Evolutionary conservation across 2,888 invertebrate genomes (phyloP), one percentile per base, ranked within the genome.

Genomic region (Ophioninae sp.): DNA sequence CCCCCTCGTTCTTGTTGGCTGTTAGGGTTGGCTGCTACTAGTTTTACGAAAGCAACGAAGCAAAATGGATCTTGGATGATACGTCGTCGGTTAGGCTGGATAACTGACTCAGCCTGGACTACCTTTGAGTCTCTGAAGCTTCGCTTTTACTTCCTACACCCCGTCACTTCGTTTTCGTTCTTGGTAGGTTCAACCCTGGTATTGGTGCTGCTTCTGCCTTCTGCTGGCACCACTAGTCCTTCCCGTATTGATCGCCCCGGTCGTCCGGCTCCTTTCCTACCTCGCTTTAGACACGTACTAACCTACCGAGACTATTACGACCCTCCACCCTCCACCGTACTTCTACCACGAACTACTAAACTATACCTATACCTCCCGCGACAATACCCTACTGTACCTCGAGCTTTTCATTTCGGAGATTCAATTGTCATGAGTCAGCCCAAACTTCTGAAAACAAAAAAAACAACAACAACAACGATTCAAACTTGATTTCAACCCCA

Each of bases 191-290:
- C 69, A 62, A 30, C 77, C 68, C 17, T 76, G 59, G 59, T 82
- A 64, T 72, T 74, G 75, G 74, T 80, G 69, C 67, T 68, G 70
- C 76, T 76, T 72, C 78, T 76, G 81, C 81, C 3, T 75, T 75
- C 67, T 81, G 57, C 91, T 92, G 91, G 92, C 91, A 92, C 91
- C 91, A 89, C 91, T 91, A 92, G 92, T 92, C 91, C 91, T 92
- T 92, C 88, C 89, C 88, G 92, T 92, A 92, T 92, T 92, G 92
- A 92, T 92, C 92, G 91, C 89, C 44, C 70, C 56, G 79, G 57
- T 84, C 81, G 89, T 89, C 82, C 81, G 76, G 89, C 90, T 91
- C 91, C 91, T 90, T 90, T 90, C 90, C 90, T 91, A 89, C 90
- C 90, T 91, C 89, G 76, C 79, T 17, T 78, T 64, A 90, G 91